Evolutionary conservation across 1,140 invertebrate genomes (phyloP), one percentile per base, ranked within the genome.

Genomic region (Chrysomallon squamiferum): DNA sequence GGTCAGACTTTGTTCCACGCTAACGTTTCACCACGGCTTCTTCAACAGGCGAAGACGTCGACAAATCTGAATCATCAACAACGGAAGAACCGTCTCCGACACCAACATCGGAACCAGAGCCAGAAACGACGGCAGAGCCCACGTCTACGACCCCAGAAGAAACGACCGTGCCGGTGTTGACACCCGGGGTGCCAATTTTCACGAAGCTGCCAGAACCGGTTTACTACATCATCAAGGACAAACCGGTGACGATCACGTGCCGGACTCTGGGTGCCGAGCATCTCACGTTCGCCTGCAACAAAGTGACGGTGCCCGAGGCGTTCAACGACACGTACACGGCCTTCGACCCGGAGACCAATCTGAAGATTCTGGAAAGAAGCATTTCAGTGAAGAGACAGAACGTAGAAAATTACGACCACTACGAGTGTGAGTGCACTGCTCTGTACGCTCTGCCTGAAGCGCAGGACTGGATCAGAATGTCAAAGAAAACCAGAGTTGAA

Each of bases 251-350:
- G 18, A 54, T 54, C 50, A 54, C 50, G 3, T 54, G 50, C 25
- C n/a, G 50, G 15, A 54, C 50, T 22, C 50, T 54, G 18, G 50
- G 50, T 7, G 50, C 50, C 3, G 50, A 54, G 22, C 29, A 54
- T 13, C 50, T 54, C 4, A 54, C 25, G 22, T 54, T 54, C 29
- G 25, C n/a, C 6, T 54, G 50, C 13, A 29, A 54, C n/a, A 22
- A 22, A 27, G 11, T 2, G 1, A 15, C 18, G 29, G 1, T 54
- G 2, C 50, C 50, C 22, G 50, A 54, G 29, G 29, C 1, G 4
- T 22, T 54, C 22, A 54, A 54, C 50, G 50, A 54, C 18, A 54
- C 50, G 18, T 54, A 54, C 50, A 27, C 50, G 22, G 50, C 50
- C 18, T 20, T 54, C 29, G 50, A 54, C 29, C 50, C 50, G 3